A percentile compares a stretch with the other conserved stretches of the same genome.
phyloP scores from a whole-genome alignment of 2,797 vertebrate species.

The Notoglanidium macrostoma region DNA sequence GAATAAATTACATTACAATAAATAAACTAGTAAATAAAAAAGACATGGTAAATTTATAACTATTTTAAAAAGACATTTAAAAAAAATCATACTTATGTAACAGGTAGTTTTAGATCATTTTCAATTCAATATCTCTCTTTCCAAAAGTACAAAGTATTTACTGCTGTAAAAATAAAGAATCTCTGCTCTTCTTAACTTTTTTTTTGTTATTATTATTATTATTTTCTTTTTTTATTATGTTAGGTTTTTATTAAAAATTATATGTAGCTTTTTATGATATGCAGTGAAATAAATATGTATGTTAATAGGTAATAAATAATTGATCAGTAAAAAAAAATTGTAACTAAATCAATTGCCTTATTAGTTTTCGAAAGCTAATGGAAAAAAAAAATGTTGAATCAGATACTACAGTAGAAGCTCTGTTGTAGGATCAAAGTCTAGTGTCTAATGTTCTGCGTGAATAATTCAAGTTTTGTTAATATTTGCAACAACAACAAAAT shows the following conservation, averaged over 20 bases:
- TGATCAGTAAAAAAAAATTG: not conserved
- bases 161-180: not conserved
- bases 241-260: not conserved
- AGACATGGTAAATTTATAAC: not conserved
- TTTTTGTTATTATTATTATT: not conserved
- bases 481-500: not conserved
- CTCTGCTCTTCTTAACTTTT: not conserved
- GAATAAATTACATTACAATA: not conserved
- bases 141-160: not conserved
- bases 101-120: not conserved
- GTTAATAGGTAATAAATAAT: not conserved
- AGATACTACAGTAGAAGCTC: not conserved
- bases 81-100: not conserved
- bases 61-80: not conserved
- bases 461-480: not conserved
- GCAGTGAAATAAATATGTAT: not conserved
- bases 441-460: not conserved
- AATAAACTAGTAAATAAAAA: not conserved
- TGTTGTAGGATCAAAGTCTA: not conserved
- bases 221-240: not conserved
- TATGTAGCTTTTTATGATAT: not conserved
- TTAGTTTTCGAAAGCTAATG: not conserved
- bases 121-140: not conserved
- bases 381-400: not conserved
- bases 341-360: not conserved